A percentile compares a stretch with the other conserved stretches of the same genome.
Conservation (phyloP, 1,140 invertebrate genomes). For the Cardiocondyla obscurior region DNA sequence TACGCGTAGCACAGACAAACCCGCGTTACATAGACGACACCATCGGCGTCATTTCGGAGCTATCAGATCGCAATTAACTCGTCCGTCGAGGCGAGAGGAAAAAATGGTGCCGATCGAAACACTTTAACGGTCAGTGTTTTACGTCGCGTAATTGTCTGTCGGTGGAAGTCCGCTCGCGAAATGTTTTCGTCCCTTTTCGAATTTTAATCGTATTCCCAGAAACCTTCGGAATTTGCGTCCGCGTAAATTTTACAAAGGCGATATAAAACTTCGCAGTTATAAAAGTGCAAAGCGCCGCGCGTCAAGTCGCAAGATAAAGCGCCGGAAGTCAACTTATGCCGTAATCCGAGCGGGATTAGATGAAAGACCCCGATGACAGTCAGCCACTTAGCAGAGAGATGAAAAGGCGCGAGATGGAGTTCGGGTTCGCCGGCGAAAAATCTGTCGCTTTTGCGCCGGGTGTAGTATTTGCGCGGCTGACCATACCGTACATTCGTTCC, state of each 20-base stretch:
- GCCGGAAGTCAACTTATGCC: not conserved
- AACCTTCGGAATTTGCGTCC: not conserved
- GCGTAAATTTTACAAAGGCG: not conserved
- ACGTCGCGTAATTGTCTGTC: conserved; percentile 54
- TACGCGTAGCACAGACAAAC: not conserved
- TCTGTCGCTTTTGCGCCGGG: not conserved
- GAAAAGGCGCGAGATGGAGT: not conserved
- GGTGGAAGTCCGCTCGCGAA: conserved; percentile 7
- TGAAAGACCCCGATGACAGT: not conserved
- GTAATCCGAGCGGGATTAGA: conserved; percentile 28
- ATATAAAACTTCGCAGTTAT: conserved; percentile 25
- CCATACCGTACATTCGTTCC: not conserved
- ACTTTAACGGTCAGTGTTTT: conserved; percentile 56
- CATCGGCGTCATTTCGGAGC: conserved; percentile 28
- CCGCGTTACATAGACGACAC: not conserved
- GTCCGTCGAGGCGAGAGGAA: conserved; percentile 51
- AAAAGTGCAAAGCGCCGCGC: not conserved
- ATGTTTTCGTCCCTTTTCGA: conserved; percentile 39
- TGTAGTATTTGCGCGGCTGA: not conserved
- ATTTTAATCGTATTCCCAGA: not conserved
- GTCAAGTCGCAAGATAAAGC: conserved; percentile 28
- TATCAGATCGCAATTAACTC: conserved; percentile 66
- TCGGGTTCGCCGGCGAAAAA: not conserved
- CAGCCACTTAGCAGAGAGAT: not conserved
- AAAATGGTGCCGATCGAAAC: conserved; percentile 30